Evolutionary conservation across 1,140 invertebrate species (phyloP), one percentile per base, ranked within the genome.

Genomic region (Adelges cooleyi): DNA sequence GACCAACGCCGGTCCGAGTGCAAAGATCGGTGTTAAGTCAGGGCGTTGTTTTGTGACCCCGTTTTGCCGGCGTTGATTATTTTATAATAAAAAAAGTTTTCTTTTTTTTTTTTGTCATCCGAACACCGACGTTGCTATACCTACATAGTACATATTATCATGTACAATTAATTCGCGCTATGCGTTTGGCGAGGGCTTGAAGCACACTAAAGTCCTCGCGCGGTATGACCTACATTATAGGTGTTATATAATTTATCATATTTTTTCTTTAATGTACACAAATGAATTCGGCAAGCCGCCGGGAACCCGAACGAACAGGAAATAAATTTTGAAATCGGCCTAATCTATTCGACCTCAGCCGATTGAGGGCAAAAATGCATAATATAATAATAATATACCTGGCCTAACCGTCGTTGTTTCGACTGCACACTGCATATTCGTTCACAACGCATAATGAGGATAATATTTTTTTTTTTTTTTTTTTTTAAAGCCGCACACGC

Each of bases 341-440:
- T 53, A 53, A 53, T 53, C 27, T 38, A 53, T 53, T 38, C 51
- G 51, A 53, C 51, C 51, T 38, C 29, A 53, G 15, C 29, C 13
- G 29, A 33, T 5, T 33, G 29, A 11, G 29, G 29, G 29, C 29
- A 33, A 33, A 33, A 22, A 53, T 11, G 33, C 18, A 33, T 11
- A 38, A 3, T 42, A 36, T 20, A 38, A n/a, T n/a, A n/a, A n/a
- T n/a, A n/a, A n/a, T n/a, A n/a, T n/a, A n/a, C n/a, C n/a, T n/a
- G n/a, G n/a, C n/a, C n/a, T n/a, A n/a, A 38, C 5, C 18, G n/a
- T n/a, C 11, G 18, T 15, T 38, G n/a, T 53, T 38, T 9, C 20
- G 29, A 53, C 36, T 23, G 18, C 18, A 4, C n/a, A n/a, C n/a
- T n/a, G n/a, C n/a, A n/a, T n/a, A n/a, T n/a, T n/a, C n/a, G n/a